Conservation (phyloP, 2,888 invertebrate species). For the Tinea semifulvella region DNA sequence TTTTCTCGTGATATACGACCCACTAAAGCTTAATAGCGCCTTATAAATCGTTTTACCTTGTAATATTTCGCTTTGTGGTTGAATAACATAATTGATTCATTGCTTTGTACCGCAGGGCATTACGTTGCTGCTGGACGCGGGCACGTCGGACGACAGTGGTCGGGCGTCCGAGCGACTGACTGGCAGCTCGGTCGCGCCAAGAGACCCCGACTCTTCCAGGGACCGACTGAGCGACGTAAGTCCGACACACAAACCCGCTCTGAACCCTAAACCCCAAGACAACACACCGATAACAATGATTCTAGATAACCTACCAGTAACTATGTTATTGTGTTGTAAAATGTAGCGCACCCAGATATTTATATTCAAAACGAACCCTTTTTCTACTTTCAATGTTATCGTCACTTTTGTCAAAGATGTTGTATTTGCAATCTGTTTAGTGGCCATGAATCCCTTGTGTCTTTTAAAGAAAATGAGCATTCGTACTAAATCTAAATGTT, state of each 20-base stretch:
- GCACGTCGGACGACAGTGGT: conserved; percentile 86
- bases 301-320: background rate
- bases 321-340: background rate
- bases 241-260: conserved; percentile 23
- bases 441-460: conserved; percentile 7
- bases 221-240: conserved; percentile 89
- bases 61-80: background rate
- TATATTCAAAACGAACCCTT: background rate
- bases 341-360: background rate
- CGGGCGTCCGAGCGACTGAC: conserved; percentile 83
- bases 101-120: conserved; percentile 63
- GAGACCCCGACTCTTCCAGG: conserved; percentile 83
- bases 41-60: background rate
- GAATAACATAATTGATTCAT: background rate
- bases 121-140: conserved; percentile 79
- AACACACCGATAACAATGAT: conserved; percentile 10
- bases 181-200: conserved; percentile 77
- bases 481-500: no score
- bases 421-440: conserved; percentile 12
- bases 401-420: conserved; percentile 9
- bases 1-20: conserved; percentile 1
- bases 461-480: background rate
- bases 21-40: background rate
- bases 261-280: background rate
- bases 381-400: conserved; percentile 9